Evolutionary conservation across 2,888 invertebrate genomes (phyloP).

Genomic region (Pachymerium ferrugineum): DNA sequence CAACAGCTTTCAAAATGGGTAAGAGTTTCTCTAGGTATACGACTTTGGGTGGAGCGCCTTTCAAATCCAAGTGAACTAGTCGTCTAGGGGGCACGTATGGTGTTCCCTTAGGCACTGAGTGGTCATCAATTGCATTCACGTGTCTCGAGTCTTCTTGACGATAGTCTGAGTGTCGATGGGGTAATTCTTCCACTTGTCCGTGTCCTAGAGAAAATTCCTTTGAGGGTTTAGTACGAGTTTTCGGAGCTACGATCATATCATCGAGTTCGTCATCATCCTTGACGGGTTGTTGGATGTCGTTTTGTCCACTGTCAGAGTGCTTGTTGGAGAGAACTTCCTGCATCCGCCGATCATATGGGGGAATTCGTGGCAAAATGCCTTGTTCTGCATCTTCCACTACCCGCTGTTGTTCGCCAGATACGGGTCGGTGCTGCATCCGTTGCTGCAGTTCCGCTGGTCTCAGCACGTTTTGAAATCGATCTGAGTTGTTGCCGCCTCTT

Average conservation of each 20-base stretch:
- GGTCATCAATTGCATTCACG: background rate
- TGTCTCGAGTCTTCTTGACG: background rate
- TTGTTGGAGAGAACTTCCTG: background rate
- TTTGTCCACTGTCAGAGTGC: background rate
- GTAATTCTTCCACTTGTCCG: constrained; percentile 16
- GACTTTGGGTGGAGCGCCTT: constrained; percentile 72
- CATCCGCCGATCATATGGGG: constrained; percentile 9
- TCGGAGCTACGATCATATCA: background rate
- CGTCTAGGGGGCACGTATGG: constrained; percentile 48
- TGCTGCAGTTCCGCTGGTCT: constrained; percentile 25
- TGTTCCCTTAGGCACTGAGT: background rate
- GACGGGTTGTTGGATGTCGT: background rate
- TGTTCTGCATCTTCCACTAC: background rate
- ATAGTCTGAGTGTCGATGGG: background rate
- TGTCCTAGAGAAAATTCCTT: background rate
- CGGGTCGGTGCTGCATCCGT: constrained; percentile 1
- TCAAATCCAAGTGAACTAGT: constrained; percentile 75
- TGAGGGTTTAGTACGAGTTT: background rate
- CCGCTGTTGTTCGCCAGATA: constrained; percentile 6
- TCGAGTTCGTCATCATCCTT: background rate
- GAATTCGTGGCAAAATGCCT: constrained; percentile 7
- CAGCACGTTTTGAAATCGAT: constrained; percentile 3
- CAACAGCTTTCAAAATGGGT: constrained; percentile 42
- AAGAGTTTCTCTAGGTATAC: constrained; percentile 54
- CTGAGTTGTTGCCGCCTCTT: background rate